A percentile compares a stretch with the other conserved stretches of the same genome.
Evolutionary conservation across 2,797 vertebrate species (phyloP).

Genomic region (Pteronotus mesoamericanus): DNA sequence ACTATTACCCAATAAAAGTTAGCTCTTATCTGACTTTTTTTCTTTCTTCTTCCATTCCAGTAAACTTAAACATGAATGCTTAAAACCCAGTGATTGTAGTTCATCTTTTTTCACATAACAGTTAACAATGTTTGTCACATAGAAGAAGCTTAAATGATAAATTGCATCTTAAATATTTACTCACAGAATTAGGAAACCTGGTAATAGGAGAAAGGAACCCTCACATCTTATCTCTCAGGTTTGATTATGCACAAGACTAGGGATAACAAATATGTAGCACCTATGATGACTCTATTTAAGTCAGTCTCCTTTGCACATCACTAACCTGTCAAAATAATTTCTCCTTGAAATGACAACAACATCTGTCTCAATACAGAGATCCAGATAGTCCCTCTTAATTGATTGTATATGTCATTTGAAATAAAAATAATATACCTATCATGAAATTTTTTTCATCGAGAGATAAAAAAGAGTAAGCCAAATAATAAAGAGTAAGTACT

Average conservation of each 20-base stretch:
- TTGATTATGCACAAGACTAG: background rate
- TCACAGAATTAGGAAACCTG: background rate
- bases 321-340: background rate
- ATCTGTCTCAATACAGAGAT: background rate
- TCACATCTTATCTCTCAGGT: background rate
- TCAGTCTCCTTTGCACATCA: background rate
- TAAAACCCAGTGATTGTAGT: background rate
- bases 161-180: background rate
- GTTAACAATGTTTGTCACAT: background rate
- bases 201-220: background rate
- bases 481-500: background rate
- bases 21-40: background rate
- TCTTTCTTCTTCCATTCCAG: background rate
- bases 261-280: background rate
- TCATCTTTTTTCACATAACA: slow-evolving; percentile 10
- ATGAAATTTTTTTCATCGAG: background rate
- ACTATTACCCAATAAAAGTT: background rate
- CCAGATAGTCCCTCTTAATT: background rate
- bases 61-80: background rate
- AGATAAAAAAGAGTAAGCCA: background rate
- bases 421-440: background rate
- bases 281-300: background rate
- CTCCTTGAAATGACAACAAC: background rate
- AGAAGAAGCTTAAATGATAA: background rate
- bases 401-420: background rate